Evolutionary conservation across 1,140 invertebrate species (phyloP), one percentile per base, ranked within the genome.

Genomic region (Akabosia matsudoensis): DNA sequence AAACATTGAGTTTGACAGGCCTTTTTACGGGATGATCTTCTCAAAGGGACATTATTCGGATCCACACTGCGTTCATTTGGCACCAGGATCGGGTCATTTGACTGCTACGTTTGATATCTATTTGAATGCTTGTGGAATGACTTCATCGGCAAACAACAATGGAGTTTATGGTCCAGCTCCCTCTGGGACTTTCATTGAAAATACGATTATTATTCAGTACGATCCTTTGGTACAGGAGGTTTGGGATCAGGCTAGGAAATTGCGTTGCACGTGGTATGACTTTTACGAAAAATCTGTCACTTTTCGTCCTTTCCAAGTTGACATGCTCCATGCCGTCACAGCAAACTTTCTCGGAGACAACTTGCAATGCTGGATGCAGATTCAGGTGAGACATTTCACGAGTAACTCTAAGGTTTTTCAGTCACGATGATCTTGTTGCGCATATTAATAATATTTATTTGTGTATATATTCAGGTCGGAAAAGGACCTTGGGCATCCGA

Each of bases 21-120:
- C 95, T 0, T 97, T 97, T 86, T 96, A 96, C 84, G 95, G 95
- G 2, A 95, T 97, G 90, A 95, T 97, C 79, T 97, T 97, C 87
- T 95, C 93, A 73, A 81, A 81, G 61, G 82, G 82, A 22, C 85
- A 86, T 86, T 96, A 95, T 85, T 95, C 92, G 81, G 93, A 96
- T 83, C 88, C 91, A 1, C 92, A 94, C 82, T 97, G 95, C 84
- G 93, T 97, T 51, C 94, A 97, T 82, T 83, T 97, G 51, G 93
- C 94, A 81, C 92, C 94, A 0, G 93, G 93, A 0, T 93, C 92
- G 0, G 95, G 95, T 2, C 92, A 95, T 79, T 85, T 95, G 3
- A 93, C 92, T 82, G 93, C 93, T 28, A 96, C 93, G 0, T 97
- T 96, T 82, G 94, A 96, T 84, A 95, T 97, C 77, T 95, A 93